A percentile compares a stretch with the other conserved stretches of the same genome.
Conservation (phyloP, 2,113 vertebrate genomes). For the Cnemophilus loriae region DNA sequence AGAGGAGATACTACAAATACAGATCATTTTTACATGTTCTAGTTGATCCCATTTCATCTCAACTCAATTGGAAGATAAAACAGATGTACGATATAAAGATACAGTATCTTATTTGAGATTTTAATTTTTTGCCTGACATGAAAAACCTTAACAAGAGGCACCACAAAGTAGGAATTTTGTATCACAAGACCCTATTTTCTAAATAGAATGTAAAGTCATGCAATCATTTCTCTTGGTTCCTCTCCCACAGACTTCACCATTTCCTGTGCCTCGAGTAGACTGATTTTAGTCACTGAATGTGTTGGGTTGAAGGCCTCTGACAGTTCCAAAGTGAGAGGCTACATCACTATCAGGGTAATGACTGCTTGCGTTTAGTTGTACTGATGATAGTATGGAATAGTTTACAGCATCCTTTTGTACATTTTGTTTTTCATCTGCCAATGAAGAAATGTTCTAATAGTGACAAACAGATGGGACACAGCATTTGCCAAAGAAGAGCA, state of each 20-base stretch:
- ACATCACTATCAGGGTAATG: neutral
- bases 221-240: neutral
- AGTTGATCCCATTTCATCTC: neutral
- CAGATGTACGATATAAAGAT: neutral
- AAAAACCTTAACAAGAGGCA: neutral
- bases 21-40: neutral
- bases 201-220: neutral
- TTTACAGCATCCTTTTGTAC: slow-evolving; percentile 27
- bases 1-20: neutral
- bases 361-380: neutral
- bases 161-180: neutral
- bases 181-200: neutral
- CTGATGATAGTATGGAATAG: slow-evolving; percentile 1
- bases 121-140: neutral
- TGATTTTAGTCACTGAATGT: neutral
- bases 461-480: slow-evolving; percentile 47
- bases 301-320: neutral
- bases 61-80: neutral
- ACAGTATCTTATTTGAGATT: neutral
- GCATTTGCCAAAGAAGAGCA: slow-evolving; percentile 26
- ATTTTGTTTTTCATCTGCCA: slow-evolving; percentile 44
- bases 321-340: neutral
- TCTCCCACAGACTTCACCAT: neutral
- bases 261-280: neutral
- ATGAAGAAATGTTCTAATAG: slow-evolving; percentile 11